These are phyloP conservation scores for Scolopax rusticola DNA, from an alignment of 2,797 vertebrate genomes.

Conservation along the genomic window DNA sequence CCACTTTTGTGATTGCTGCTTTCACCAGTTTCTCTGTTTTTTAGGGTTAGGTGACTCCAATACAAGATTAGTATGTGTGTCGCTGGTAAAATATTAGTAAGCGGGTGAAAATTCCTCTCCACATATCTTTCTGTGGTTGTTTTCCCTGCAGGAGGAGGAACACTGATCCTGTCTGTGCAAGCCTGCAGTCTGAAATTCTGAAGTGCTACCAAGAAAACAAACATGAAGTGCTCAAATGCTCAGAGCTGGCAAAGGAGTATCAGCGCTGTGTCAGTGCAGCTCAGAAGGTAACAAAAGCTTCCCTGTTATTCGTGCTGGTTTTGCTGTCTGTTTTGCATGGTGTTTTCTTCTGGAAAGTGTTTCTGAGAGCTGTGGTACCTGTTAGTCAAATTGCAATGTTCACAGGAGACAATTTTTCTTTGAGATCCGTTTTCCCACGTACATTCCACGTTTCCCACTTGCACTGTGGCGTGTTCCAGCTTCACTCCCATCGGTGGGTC, in stretches of 20 bases:
- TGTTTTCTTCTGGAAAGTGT: neutral
- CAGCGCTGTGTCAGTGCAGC: slow-evolving; percentile 88
- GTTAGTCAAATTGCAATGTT: neutral
- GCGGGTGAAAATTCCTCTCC: neutral
- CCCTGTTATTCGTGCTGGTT: neutral
- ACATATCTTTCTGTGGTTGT: neutral
- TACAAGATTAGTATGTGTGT: neutral
- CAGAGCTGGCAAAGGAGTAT: slow-evolving; percentile 91
- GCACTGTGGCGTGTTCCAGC: neutral
- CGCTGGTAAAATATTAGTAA: neutral
- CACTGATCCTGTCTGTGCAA: slow-evolving; percentile 85
- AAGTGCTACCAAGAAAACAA: slow-evolving; percentile 88
- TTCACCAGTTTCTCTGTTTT: neutral
- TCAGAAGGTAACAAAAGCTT: slow-evolving; percentile 85
- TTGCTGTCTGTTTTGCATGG: slow-evolving; percentile 1
- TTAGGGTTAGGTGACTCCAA: neutral
- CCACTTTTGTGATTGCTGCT: neutral
- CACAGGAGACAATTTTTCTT: neutral
- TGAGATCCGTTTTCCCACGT: neutral
- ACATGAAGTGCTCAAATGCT: slow-evolving; percentile 88
- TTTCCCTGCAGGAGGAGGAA: slow-evolving; percentile 81
- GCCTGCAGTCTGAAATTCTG: slow-evolving; percentile 89
- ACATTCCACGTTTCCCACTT: neutral
- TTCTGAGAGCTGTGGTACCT: neutral
- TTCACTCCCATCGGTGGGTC: neutral